Evolutionary conservation across 2,888 invertebrate genomes (phyloP).

Genomic region (Argyresthia goedartella): DNA sequence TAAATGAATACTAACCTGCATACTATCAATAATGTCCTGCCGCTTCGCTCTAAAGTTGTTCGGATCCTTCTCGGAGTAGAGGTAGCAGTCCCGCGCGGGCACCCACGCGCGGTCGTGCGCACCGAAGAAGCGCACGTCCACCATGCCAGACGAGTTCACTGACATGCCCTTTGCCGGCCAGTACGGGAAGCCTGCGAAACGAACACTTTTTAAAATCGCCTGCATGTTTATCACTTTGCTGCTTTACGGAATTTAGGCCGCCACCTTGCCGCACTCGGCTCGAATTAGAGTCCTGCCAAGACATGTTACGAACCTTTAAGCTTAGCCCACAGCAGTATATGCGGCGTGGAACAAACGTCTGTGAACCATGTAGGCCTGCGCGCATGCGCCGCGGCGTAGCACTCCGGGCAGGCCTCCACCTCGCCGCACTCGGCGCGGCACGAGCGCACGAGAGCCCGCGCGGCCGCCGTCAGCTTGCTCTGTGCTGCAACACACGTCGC

Average conservation of each 20-base stretch:
- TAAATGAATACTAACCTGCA: constrained; percentile 52
- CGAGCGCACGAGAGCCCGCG: constrained; percentile 84
- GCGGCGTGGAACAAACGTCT: constrained; percentile 91
- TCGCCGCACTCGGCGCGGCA: constrained; percentile 92
- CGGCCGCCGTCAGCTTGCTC: constrained; percentile 81
- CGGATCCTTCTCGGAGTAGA: constrained; percentile 83
- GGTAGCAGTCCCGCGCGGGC: constrained; percentile 83
- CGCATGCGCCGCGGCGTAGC: constrained; percentile 88
- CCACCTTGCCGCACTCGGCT: no score
- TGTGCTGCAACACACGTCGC: constrained; percentile 67
- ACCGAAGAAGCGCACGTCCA: constrained; percentile 95
- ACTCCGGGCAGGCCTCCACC: constrained; percentile 94
- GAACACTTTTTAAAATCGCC: background rate
- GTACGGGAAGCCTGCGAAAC: constrained; percentile 84
- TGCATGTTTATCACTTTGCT: no score
- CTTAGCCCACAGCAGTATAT: constrained; percentile 95
- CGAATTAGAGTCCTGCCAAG: no score
- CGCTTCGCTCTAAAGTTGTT: constrained; percentile 73
- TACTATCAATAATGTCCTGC: constrained; percentile 54
- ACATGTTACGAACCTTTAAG: constrained; percentile 82
- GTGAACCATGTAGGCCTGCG: constrained; percentile 89
- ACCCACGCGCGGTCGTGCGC: constrained; percentile 96
- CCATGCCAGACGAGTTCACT: constrained; percentile 73
- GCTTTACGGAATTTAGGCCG: no score
- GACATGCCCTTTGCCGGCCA: constrained; percentile 97